A percentile compares a stretch with the other conserved stretches of the same genome.
Conservation (phyloP, 2,888 invertebrate genomes). For the Unio delphinus region DNA sequence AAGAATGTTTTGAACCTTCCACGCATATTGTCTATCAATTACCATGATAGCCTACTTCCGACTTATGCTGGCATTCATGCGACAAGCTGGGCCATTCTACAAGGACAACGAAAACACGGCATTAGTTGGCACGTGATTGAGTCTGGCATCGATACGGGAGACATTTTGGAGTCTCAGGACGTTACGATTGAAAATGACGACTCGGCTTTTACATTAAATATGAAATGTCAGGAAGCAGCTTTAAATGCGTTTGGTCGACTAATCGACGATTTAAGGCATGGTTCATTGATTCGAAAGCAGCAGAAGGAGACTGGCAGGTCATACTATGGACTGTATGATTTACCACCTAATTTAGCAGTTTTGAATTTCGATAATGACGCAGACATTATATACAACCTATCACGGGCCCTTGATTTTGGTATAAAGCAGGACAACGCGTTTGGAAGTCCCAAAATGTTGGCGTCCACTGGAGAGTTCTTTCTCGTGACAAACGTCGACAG, state of each 20-base stretch:
- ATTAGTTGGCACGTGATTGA: conserved; percentile 50
- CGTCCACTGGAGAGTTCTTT: conserved; percentile 31
- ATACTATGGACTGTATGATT: conserved; percentile 41
- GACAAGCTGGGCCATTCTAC: conserved; percentile 49
- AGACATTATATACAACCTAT: conserved; percentile 33
- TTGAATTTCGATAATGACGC: conserved; percentile 24
- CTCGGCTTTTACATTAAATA: conserved; percentile 39
- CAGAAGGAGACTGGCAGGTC: conserved; percentile 33
- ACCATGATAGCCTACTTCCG: conserved; percentile 50
- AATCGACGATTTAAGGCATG: conserved; percentile 21
- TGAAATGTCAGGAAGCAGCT: conserved; percentile 14
- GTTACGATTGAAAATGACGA: conserved; percentile 37
- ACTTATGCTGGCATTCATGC: conserved; percentile 50
- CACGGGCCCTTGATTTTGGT: conserved; percentile 47
- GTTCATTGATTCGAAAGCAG: conserved; percentile 8
- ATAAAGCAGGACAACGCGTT: conserved; percentile 41
- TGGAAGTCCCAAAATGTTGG: conserved; percentile 45
- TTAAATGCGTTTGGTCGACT: conserved; percentile 30
- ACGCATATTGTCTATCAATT: conserved; percentile 39
- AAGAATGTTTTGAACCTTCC: conserved; percentile 34
- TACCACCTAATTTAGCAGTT: conserved; percentile 46
- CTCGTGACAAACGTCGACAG: conserved; percentile 41
- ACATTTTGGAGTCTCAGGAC: conserved; percentile 36
- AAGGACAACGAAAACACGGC: conserved; percentile 43
- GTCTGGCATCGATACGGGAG: conserved; percentile 48